Conservation (phyloP, 2,888 invertebrate species). For the Leucophenga maculata region DNA sequence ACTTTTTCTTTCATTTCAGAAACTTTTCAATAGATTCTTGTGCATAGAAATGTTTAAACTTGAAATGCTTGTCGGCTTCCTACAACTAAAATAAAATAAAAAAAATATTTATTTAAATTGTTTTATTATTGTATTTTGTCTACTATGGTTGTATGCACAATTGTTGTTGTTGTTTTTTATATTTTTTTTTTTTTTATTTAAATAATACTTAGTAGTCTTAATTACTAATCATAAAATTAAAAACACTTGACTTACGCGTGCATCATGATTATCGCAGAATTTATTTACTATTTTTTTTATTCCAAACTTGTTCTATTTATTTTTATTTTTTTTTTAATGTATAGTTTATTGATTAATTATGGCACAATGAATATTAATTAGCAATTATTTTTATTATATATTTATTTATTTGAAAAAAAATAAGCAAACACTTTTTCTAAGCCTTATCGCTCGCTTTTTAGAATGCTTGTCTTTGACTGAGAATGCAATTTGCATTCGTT, state of each 20-base stretch:
- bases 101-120: constrained; percentile 5
- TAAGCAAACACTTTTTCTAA: too few relatives aligned
- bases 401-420: not conserved
- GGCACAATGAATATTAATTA: not conserved
- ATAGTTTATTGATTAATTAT: not conserved
- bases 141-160: not conserved
- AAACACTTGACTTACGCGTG: constrained; percentile 1
- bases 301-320: not conserved
- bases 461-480: not conserved
- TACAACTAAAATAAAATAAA: constrained; percentile 47
- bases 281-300: not conserved
- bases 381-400: not conserved
- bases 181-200: not conserved
- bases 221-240: constrained; percentile 1
- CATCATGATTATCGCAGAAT: not conserved
- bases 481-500: constrained; percentile 13
- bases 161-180: not conserved
- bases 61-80: constrained; percentile 8
- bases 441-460: not conserved
- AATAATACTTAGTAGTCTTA: not conserved
- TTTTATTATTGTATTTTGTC: not conserved
- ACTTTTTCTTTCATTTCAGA: too few relatives aligned
- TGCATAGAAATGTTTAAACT: not conserved
- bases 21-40: too few relatives aligned
- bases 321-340: not conserved